These are phyloP conservation scores for Ginglymostoma cirratum DNA, from an alignment of 2,113 vertebrate species.

Conservation along the genomic window DNA sequence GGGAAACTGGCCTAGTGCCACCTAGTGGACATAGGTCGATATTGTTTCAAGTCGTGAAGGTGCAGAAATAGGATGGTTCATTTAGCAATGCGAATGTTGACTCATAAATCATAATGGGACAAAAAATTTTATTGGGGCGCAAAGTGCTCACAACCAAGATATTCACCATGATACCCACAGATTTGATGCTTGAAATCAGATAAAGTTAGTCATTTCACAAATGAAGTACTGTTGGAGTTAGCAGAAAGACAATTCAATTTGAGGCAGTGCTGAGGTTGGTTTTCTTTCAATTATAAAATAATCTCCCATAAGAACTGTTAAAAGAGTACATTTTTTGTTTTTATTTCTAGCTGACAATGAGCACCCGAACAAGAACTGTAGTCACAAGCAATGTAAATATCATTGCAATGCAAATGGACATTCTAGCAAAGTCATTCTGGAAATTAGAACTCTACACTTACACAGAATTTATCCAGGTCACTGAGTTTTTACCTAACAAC, in stretches of 20 bases:
- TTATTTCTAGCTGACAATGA: neutral
- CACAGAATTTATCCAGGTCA: neutral
- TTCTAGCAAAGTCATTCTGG: neutral
- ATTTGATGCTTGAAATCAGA: neutral
- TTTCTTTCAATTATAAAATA: neutral
- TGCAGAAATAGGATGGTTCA: neutral
- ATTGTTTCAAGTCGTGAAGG: neutral
- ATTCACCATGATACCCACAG: neutral
- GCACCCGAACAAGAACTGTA: neutral
- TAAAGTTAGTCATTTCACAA: neutral
- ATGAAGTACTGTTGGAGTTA: neutral
- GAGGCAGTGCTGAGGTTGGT: neutral
- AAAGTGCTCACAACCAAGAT: neutral
- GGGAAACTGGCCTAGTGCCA: neutral
- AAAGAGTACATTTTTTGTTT: neutral
- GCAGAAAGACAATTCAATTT: neutral
- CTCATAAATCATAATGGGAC: neutral
- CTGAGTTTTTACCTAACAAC: neutral
- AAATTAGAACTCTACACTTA: neutral
- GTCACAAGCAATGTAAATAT: neutral
- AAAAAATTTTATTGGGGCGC: neutral
- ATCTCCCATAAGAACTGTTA: neutral
- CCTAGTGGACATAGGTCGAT: neutral
- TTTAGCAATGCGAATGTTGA: neutral
- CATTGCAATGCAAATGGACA: neutral